Evolutionary conservation across 2,797 vertebrate species (phyloP).

Genomic region (Propithecus deckenii): DNA sequence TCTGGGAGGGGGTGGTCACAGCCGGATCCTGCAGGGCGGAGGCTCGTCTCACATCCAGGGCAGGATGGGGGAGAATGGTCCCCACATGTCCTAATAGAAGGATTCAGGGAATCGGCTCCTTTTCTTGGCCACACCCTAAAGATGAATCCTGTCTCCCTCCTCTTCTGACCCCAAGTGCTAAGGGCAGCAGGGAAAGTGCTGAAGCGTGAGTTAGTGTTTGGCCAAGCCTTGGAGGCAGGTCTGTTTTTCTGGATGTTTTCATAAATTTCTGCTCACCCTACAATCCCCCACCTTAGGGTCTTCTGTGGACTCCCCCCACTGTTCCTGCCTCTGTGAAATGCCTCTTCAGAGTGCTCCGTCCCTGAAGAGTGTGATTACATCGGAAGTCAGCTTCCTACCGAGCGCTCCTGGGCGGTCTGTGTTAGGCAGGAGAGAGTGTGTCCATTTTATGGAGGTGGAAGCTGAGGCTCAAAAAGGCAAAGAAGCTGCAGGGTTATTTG

Average conservation of each 20-base stretch:
- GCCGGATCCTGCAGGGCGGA: not conserved
- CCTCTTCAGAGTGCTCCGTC: not conserved
- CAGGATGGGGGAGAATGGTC: not conserved
- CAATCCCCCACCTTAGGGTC: not conserved
- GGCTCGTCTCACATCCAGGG: not conserved
- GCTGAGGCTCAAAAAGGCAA: not conserved
- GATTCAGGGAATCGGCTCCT: not conserved
- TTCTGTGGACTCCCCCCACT: too few relatives aligned
- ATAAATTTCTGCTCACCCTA: not conserved
- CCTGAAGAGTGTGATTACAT: not conserved
- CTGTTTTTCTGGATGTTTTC: not conserved
- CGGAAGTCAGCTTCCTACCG: not conserved
- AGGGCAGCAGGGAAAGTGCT: not conserved
- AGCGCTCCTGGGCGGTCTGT: not conserved
- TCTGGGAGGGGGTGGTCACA: not conserved
- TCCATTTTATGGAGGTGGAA: constrained; percentile 6
- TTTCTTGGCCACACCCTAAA: not conserved
- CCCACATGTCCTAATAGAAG: not conserved
- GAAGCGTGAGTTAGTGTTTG: not conserved
- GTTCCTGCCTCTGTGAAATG: not conserved
- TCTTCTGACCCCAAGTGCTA: not conserved
- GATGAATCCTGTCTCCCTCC: not conserved
- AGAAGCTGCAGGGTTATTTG: not conserved
- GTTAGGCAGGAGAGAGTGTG: not conserved
- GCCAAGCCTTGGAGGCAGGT: not conserved